Percentiles rank a stretch among this genome's conserved stretches.
Evolutionary conservation across 2,888 invertebrate genomes (phyloP).

Genomic region (Branchinecta sandiegonensis): DNA sequence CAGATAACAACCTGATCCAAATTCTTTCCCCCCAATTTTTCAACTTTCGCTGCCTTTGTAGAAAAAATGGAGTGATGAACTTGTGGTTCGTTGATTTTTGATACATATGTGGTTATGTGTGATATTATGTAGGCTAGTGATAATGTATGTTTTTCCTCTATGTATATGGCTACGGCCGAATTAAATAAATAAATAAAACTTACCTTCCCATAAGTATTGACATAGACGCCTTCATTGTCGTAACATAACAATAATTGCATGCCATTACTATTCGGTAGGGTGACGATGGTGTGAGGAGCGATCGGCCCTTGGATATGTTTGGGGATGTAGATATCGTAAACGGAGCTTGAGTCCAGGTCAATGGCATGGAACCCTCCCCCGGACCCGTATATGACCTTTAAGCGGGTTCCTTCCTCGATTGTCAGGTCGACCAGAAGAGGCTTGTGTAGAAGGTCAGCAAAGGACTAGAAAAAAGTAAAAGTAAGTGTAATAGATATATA

Average conservation of each 20-base stretch:
- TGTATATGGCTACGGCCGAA: too few relatives aligned
- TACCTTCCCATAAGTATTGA: slow-evolving; percentile 94
- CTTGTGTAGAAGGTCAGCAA: slow-evolving; percentile 51
- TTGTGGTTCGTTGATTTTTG: too few relatives aligned
- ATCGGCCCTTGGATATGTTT: slow-evolving; percentile 93
- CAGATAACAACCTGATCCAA: too few relatives aligned
- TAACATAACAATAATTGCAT: slow-evolving; percentile 97
- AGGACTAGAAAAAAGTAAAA: slow-evolving; percentile 37
- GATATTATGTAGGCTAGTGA: too few relatives aligned
- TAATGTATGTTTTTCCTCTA: too few relatives aligned
- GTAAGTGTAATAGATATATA: too few relatives aligned
- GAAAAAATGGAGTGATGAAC: too few relatives aligned
- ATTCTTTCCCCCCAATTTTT: too few relatives aligned
- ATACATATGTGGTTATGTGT: too few relatives aligned
- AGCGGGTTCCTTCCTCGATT: slow-evolving; percentile 95
- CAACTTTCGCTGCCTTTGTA: too few relatives aligned
- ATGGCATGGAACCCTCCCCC: slow-evolving; percentile 98
- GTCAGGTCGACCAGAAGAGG: slow-evolving; percentile 94
- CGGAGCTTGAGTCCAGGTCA: slow-evolving; percentile 94
- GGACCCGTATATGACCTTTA: slow-evolving; percentile 99
- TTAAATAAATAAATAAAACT: slow-evolving; percentile 23
- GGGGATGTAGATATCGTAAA: slow-evolving; percentile 98
- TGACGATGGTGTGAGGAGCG: slow-evolving; percentile 96
- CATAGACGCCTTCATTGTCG: slow-evolving; percentile 99
- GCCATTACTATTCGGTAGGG: slow-evolving; percentile 95